Evolutionary conservation across 2,888 invertebrate genomes (phyloP).

Genomic region (Phrixothrix hirtus): DNA sequence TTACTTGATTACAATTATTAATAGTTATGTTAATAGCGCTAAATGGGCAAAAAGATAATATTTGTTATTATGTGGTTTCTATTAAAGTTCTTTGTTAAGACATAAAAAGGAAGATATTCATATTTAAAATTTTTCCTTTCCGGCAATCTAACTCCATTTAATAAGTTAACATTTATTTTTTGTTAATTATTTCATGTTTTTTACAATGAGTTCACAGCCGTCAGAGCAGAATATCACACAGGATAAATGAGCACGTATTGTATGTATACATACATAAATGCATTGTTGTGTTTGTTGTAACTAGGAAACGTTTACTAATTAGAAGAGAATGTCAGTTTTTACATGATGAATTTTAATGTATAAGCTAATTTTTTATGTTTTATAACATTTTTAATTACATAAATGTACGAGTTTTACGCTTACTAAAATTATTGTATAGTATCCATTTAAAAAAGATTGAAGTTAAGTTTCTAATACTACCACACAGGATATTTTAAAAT

Average conservation of each 20-base stretch:
- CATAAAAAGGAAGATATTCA: no score
- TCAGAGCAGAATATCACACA: slow-evolving; percentile 22
- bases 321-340: slow-evolving; percentile 20
- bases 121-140: no score
- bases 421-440: slow-evolving; percentile 4
- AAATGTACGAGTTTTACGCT: slow-evolving; percentile 7
- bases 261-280: slow-evolving; percentile 14
- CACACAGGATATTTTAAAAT: no score
- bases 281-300: slow-evolving; percentile 16
- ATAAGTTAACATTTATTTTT: no score
- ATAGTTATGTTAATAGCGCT: no score
- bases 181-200: slow-evolving; percentile 2
- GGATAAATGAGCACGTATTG: slow-evolving; percentile 19
- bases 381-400: slow-evolving; percentile 8
- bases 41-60: no score
- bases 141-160: no score
- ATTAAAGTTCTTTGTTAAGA: no score
- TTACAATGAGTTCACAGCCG: slow-evolving; percentile 19
- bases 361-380: slow-evolving; percentile 14
- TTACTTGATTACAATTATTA: no score
- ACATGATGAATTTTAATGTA: slow-evolving; percentile 17
- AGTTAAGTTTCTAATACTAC: background rate
- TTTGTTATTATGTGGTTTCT: no score
- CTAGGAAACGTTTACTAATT: slow-evolving; percentile 25
- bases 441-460: background rate